These are phyloP conservation scores for Brachionus manjavacas DNA, from an alignment of 1,140 invertebrate species.

Conservation along the genomic window DNA sequence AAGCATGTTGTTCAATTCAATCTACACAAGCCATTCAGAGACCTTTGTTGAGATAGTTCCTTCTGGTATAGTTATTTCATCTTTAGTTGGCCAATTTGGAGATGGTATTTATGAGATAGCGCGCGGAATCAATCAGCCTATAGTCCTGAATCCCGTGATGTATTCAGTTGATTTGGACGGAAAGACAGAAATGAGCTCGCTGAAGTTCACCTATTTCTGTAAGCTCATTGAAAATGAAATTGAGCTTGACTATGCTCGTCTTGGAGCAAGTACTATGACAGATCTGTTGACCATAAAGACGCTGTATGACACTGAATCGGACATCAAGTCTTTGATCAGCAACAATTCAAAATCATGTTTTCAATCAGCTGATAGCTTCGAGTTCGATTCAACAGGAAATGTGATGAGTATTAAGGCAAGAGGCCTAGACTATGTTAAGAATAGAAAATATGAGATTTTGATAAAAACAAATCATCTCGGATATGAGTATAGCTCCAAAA, in stretches of 20 bases:
- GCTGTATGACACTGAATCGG: too few species aligned
- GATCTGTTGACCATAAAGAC: conserved; percentile 11
- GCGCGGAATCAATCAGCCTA: neutral
- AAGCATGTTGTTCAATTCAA: neutral
- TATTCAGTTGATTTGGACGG: conserved; percentile 6
- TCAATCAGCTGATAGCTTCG: neutral
- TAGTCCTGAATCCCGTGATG: neutral
- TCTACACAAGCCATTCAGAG: neutral
- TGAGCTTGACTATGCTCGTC: neutral
- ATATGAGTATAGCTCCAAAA: neutral
- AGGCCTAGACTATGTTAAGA: neutral
- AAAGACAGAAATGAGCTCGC: neutral
- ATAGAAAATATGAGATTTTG: conserved; percentile 27
- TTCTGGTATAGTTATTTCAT: neutral
- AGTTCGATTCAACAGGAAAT: conserved; percentile 13
- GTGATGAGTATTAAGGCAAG: neutral
- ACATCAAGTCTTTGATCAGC: neutral
- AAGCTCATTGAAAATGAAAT: neutral
- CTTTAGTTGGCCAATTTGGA: neutral
- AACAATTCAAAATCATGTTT: conserved; percentile 9
- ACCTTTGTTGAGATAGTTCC: neutral
- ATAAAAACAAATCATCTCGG: neutral
- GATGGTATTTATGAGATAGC: neutral
- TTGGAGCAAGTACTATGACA: neutral
- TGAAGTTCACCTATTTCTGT: conserved; percentile 20